A percentile compares a stretch with the other conserved stretches of the same genome.
Conservation (phyloP, 2,113 vertebrate genomes). For the Laterallus jamaicensis region DNA sequence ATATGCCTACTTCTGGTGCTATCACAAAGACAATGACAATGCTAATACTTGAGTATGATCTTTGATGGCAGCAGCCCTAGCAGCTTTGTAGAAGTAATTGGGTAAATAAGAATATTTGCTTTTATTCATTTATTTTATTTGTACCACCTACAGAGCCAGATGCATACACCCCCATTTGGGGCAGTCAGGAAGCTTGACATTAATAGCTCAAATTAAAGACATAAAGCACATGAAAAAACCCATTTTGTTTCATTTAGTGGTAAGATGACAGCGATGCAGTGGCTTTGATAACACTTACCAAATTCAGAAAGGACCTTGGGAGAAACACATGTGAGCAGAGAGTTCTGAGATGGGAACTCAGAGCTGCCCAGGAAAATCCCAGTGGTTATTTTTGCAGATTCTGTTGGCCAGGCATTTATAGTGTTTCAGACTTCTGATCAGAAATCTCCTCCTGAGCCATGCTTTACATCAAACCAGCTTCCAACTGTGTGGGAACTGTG, state of each 20-base stretch:
- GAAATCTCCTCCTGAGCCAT: neutral
- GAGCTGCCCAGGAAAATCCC: neutral
- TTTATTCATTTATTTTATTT: neutral
- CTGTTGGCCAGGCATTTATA: neutral
- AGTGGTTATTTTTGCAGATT: neutral
- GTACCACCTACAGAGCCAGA: neutral
- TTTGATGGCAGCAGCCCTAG: neutral
- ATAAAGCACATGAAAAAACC: neutral
- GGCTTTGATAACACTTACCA: neutral
- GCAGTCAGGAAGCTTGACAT: neutral
- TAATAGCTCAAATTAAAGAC: neutral
- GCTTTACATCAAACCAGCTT: neutral
- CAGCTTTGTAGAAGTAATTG: neutral
- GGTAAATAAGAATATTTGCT: neutral
- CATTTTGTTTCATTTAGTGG: neutral
- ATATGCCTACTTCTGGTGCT: conserved; percentile 39
- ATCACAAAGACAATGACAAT: neutral
- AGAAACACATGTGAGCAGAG: neutral
- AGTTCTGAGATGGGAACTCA: neutral
- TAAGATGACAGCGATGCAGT: neutral
- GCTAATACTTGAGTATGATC: neutral
- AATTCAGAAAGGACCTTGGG: neutral
- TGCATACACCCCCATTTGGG: neutral
- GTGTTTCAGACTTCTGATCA: neutral
- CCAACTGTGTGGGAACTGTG: neutral